These are phyloP conservation scores for Antigone vipio DNA, from an alignment of 2,113 vertebrate genomes.

Conservation along the genomic window DNA sequence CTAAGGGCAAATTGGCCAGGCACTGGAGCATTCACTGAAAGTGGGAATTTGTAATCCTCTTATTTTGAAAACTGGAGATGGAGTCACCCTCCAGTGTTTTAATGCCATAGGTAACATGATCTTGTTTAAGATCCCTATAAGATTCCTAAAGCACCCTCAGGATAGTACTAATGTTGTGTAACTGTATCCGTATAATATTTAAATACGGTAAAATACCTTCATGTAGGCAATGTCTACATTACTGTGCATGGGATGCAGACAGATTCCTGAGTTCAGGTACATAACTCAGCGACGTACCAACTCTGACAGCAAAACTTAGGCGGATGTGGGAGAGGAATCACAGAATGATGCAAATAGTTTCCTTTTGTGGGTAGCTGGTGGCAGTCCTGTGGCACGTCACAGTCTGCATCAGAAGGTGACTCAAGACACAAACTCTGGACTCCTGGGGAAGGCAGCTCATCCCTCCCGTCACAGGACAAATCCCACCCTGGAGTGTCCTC, in stretches of 20 bases:
- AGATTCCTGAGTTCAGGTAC: not conserved
- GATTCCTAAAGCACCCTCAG: not conserved
- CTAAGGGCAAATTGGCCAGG: not conserved
- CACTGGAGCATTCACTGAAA: not conserved
- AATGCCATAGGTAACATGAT: not conserved
- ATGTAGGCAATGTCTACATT: rapidly evolving
- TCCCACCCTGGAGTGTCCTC: not conserved
- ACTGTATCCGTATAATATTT: not conserved
- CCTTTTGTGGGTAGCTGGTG: not conserved
- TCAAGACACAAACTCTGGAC: not conserved
- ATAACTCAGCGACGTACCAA: not conserved
- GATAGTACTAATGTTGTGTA: not conserved
- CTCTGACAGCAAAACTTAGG: not conserved
- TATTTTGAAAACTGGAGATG: not conserved
- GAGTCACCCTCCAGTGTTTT: not conserved
- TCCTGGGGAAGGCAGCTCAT: not conserved
- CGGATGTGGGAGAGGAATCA: not conserved
- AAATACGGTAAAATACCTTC: not conserved
- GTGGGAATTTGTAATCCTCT: not conserved
- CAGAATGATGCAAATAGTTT: not conserved
- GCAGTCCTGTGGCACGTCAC: not conserved
- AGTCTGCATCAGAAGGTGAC: not conserved
- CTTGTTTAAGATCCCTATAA: not conserved
- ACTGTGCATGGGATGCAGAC: not conserved
- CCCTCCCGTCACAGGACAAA: not conserved